Percentiles rank a stretch among this genome's conserved stretches.
Conservation (phyloP, 1,140 invertebrate species). For the Drosophila nasuta region DNA sequence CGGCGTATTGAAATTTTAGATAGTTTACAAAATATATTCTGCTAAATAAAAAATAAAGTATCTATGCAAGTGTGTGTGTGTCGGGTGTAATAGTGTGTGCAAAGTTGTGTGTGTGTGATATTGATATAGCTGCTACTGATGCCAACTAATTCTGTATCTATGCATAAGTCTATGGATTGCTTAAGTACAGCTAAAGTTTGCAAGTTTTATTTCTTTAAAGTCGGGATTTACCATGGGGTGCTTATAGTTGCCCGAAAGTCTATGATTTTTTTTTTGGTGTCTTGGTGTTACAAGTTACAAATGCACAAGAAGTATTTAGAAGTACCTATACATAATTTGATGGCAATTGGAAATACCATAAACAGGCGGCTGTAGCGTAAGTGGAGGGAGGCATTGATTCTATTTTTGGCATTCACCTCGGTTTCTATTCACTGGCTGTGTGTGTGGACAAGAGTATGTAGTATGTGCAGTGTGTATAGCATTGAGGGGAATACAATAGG, state of each 20-base stretch:
- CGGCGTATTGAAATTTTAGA: constrained; percentile 3
- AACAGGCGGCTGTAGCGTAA: background rate
- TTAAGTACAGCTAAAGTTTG: constrained; percentile 42
- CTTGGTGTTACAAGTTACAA: constrained; percentile 39
- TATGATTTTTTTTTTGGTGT: background rate
- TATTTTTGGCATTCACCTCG: constrained; percentile 26
- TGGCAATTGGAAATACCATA: constrained; percentile 3
- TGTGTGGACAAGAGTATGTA: background rate
- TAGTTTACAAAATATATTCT: background rate
- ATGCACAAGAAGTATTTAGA: constrained; percentile 36
- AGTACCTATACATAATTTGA: constrained; percentile 10
- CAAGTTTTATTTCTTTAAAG: background rate
- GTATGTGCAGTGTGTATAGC: background rate
- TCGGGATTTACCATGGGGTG: constrained; percentile 17
- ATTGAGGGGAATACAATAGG: background rate
- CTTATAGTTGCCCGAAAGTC: constrained; percentile 30
- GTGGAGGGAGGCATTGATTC: constrained; percentile 5
- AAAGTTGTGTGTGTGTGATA: constrained; percentile 2
- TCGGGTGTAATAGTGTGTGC: background rate
- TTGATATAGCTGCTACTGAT: background rate
- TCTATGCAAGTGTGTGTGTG: background rate
- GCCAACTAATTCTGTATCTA: constrained; percentile 4
- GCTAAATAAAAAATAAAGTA: constrained; percentile 16
- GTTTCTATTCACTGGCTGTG: constrained; percentile 1
- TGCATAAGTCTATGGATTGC: constrained; percentile 30